These are phyloP conservation scores for Ectemnius lituratus DNA, from an alignment of 2,888 invertebrate genomes.

Conservation along the genomic window DNA sequence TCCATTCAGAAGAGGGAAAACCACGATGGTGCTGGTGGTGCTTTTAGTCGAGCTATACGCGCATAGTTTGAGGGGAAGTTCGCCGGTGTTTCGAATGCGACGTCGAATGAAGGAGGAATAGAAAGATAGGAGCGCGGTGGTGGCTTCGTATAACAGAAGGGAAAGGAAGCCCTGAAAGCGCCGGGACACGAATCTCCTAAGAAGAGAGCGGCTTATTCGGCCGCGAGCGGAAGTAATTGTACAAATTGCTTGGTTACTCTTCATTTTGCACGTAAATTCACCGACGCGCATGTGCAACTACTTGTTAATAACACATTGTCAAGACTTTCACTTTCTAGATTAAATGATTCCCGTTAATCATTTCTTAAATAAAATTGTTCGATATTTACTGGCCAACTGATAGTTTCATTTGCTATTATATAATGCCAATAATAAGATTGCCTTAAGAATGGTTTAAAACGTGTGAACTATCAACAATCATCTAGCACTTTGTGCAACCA, in stretches of 20 bases:
- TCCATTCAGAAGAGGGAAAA: not conserved
- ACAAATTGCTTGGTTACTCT: constrained; percentile 64
- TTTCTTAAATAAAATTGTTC: too few relatives aligned
- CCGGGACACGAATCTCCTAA: constrained; percentile 31
- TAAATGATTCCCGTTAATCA: too few relatives aligned
- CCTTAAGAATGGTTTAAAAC: too few relatives aligned
- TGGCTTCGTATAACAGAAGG: not conserved
- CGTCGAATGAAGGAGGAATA: constrained; percentile 17
- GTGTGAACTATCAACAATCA: too few relatives aligned
- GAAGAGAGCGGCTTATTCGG: constrained; percentile 52
- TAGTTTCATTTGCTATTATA: too few relatives aligned
- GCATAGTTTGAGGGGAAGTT: constrained; percentile 30
- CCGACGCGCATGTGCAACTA: too few relatives aligned
- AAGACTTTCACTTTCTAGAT: too few relatives aligned
- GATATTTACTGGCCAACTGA: too few relatives aligned
- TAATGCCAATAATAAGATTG: too few relatives aligned
- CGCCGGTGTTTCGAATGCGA: constrained; percentile 42
- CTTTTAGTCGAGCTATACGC: constrained; percentile 2
- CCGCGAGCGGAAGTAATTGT: constrained; percentile 67
- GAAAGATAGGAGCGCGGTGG: not conserved
- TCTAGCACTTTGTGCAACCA: too few relatives aligned
- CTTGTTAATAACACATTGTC: too few relatives aligned
- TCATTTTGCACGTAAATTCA: constrained; percentile 22
- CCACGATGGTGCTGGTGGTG: constrained; percentile 1
- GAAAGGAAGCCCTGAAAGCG: constrained; percentile 30